These are phyloP conservation scores for Psittacula derbiana DNA, from an alignment of 2,797 vertebrate species.

Conservation along the genomic window DNA sequence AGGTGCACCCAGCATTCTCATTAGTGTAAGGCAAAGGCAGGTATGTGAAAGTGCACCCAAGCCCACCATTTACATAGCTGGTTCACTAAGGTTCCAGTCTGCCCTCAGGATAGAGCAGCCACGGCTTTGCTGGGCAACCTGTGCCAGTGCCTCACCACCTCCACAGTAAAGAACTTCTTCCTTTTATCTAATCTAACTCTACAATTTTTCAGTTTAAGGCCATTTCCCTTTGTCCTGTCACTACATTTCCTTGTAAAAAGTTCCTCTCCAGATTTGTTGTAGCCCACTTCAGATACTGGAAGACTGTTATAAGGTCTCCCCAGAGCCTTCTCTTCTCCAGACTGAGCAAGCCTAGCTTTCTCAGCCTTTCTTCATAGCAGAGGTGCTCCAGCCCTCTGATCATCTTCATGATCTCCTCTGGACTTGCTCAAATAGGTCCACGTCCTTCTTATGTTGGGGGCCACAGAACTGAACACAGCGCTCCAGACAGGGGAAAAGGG, in stretches of 20 bases:
- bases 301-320: background rate
- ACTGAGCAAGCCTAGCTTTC: background rate
- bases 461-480: background rate
- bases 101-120: background rate
- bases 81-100: background rate
- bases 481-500: background rate
- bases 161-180: background rate
- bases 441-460: background rate
- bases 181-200: background rate
- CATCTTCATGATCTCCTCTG: background rate
- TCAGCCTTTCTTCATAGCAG: background rate
- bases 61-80: accelerated
- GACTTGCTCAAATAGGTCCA: background rate
- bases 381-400: background rate
- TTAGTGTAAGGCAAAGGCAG: background rate
- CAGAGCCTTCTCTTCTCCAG: background rate
- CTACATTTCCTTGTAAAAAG: background rate
- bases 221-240: background rate
- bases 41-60: background rate
- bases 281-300: background rate
- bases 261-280: background rate
- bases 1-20: background rate
- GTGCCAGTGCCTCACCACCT: background rate
- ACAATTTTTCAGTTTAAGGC: background rate
- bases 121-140: background rate